Evolutionary conservation across 2,113 vertebrate genomes (phyloP).

Genomic region (Vulpes ferrilata): DNA sequence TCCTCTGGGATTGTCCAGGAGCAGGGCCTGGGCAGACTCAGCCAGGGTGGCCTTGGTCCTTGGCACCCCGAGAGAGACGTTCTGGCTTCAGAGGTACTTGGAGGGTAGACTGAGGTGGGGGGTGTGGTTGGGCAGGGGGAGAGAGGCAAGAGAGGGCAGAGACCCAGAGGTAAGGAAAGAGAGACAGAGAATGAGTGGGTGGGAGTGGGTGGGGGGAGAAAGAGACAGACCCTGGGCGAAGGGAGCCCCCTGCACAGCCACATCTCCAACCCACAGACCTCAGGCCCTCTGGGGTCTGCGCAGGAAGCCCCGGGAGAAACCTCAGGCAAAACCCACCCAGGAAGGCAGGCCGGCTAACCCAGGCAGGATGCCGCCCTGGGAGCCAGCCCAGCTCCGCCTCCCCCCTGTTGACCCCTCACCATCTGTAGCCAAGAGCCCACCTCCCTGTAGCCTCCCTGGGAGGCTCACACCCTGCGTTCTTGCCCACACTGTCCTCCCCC

Average conservation of each 20-base stretch:
- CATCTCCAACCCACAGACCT: not conserved
- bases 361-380: not conserved
- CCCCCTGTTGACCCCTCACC: too few species aligned
- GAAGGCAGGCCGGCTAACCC: not conserved
- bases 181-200: not conserved
- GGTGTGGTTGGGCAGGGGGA: fast-evolving
- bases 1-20: not conserved
- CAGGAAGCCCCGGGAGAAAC: not conserved
- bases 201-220: too few species aligned
- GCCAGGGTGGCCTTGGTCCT: not conserved
- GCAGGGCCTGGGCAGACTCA: not conserved
- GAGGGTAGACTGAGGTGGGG: too few species aligned
- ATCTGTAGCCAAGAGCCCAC: not conserved
- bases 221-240: not conserved
- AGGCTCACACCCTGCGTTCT: too few species aligned
- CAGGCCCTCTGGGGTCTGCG: not conserved
- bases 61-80: not conserved
- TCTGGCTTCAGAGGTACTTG: not conserved
- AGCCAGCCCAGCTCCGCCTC: not conserved
- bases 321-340: not conserved
- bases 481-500: not conserved
- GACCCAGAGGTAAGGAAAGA: not conserved
- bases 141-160: not conserved
- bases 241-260: too few species aligned
- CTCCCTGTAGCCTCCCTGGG: not conserved